Evolutionary conservation across 2,888 invertebrate genomes (phyloP), one percentile per base, ranked within the genome.

Genomic region (Chrysolina americana): DNA sequence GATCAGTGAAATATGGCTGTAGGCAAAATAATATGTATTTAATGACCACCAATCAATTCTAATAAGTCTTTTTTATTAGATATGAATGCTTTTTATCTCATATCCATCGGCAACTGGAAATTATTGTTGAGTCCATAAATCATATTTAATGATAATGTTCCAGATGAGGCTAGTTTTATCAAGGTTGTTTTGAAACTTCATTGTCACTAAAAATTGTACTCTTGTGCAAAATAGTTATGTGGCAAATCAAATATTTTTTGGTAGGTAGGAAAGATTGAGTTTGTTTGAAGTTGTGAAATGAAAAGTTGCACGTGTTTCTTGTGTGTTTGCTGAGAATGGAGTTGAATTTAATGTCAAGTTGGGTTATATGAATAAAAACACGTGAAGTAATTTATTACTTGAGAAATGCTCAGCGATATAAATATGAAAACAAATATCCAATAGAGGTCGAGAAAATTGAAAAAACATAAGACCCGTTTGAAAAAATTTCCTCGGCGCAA

Each of bases 11-110:
- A 28, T 50, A n/a, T 36, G 9, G 68, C 72, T 41, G 44, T 63
- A 19, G 68, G 74, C 63, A 48, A 44, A 74, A 74, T 65, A 53
- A 69, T 73, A 69, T 69, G 23, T 44, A 63, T 66, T 65, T 68
- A 74, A 74, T 70, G 63, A 62, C 21, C 63, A 68, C 68, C 74
- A 70, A 74, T 74, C 70, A 74, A 71, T 71, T 74, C 66, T 68
- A 71, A 74, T 70, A 70, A 62, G 66, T 53, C 73, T 70, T 65
- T 74, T 74, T 74, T 44, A 70, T 74, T 71, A 48, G 23, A 68
- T 62, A 50, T 64, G 74, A 71, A 71, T 74, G 62, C 50, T 63
- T 74, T 70, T 64, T 74, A 68, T 68, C 71, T 68, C 17, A 15
- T 47, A 66, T 71, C 41, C 63, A 74, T 74, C 71, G 62, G 63